Conservation (phyloP, 2,888 invertebrate species). For the Melanotus villosus region DNA sequence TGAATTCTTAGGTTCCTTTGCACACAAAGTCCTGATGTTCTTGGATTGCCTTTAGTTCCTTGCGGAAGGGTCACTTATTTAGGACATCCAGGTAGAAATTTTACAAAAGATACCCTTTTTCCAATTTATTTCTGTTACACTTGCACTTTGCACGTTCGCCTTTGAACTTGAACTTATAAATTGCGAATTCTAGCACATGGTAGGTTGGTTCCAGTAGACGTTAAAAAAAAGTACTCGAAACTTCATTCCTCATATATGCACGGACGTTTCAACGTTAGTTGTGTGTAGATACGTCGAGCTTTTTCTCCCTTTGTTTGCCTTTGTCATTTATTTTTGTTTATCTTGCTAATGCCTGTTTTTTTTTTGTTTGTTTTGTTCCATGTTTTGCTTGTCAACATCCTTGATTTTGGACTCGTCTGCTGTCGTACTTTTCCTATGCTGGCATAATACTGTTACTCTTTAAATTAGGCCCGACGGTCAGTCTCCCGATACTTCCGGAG, state of each 20-base stretch:
- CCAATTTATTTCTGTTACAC: conserved; percentile 8
- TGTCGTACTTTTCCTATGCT: conserved; percentile 29
- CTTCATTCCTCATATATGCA: conserved; percentile 25
- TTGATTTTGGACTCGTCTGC: conserved; percentile 45
- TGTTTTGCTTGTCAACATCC: conserved; percentile 56
- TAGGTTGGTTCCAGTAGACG: not conserved
- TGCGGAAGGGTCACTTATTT: conserved; percentile 68
- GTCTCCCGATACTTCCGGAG: conserved; percentile 60
- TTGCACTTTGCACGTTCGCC: conserved; percentile 25
- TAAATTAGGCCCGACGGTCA: conserved; percentile 69
- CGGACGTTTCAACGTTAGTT: conserved; percentile 24
- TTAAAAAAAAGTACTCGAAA: conserved; percentile 14
- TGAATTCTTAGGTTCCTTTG: conserved; percentile 67
- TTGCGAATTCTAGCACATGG: not conserved
- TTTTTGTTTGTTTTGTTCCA: conserved; percentile 56
- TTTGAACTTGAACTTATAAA: conserved; percentile 10
- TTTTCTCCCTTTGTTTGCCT: conserved; percentile 44
- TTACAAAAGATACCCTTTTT: conserved; percentile 28
- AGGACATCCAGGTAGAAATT: conserved; percentile 64
- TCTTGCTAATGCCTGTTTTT: conserved; percentile 51
- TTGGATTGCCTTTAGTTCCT: conserved; percentile 68
- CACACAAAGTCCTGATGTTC: conserved; percentile 69
- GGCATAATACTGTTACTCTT: conserved; percentile 49
- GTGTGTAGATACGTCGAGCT: conserved; percentile 35
- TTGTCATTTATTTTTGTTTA: conserved; percentile 49